Evolutionary conservation across 2,113 vertebrate genomes (phyloP).

Genomic region (Pluvianellus socialis): DNA sequence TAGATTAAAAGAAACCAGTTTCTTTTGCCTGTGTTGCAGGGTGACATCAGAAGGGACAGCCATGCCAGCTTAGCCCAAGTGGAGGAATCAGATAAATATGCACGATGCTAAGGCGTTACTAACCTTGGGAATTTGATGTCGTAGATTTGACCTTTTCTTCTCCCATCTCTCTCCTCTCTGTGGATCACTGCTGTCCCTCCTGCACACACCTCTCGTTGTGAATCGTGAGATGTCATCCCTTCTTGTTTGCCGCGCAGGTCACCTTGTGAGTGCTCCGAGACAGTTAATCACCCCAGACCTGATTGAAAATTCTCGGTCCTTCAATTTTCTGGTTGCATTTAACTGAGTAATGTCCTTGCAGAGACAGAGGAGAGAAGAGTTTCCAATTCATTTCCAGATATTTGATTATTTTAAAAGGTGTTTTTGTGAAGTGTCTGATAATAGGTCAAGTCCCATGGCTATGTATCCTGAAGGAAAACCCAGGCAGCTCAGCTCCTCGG

Average conservation of each 20-base stretch:
- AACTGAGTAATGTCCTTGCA: not conserved
- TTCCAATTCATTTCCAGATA: not conserved
- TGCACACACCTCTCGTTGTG: not conserved
- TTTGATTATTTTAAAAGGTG: not conserved
- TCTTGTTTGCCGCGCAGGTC: not conserved
- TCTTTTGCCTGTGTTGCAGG: not conserved
- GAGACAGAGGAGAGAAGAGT: not conserved
- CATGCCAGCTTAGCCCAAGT: not conserved
- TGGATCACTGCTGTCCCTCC: not conserved
- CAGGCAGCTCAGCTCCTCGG: not conserved
- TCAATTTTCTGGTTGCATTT: not conserved
- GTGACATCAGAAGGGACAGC: not conserved
- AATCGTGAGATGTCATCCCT: not conserved
- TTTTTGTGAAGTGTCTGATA: not conserved
- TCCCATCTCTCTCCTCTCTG: not conserved
- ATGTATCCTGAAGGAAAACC: not conserved
- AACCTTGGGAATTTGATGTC: not conserved
- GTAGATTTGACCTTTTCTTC: not conserved
- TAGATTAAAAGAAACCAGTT: not conserved
- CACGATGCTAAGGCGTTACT: not conserved
- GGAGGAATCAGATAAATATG: not conserved
- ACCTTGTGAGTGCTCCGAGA: not conserved
- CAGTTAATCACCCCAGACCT: conserved; percentile 2
- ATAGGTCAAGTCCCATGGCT: not conserved
- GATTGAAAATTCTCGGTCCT: conserved; percentile 10